phyloP scores from a whole-genome alignment of 1,140 invertebrate species.

The Calephelis virginiensis region DNA sequence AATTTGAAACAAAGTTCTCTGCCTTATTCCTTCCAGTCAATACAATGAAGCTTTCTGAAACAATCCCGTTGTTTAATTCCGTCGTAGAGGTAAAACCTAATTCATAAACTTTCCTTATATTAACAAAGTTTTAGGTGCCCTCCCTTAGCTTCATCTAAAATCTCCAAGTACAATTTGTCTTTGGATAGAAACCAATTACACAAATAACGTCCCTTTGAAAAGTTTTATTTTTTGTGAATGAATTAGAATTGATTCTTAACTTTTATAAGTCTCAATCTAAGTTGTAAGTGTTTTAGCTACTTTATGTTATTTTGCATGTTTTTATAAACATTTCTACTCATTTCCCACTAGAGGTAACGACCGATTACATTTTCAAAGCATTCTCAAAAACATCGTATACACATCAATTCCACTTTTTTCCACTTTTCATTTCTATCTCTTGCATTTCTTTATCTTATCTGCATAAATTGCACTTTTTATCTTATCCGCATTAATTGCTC shows the following conservation, averaged over 20 bases:
- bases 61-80: conserved; percentile 7
- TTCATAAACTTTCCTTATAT: conserved; percentile 6
- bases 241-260: conserved; percentile 4
- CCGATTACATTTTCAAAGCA: no score
- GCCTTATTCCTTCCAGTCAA: not conserved
- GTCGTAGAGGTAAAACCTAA: conserved; percentile 11
- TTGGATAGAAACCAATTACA: conserved; percentile 10
- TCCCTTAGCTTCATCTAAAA: conserved; percentile 5
- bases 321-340: no score
- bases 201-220: not conserved
- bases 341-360: no score
- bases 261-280: not conserved
- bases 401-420: no score
- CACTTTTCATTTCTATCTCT: no score
- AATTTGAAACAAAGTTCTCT: not conserved
- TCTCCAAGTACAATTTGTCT: conserved; percentile 14
- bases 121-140: conserved; percentile 6
- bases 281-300: not conserved
- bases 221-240: conserved; percentile 8
- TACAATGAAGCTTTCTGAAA: not conserved
- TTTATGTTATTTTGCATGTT: no score
- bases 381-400: no score
- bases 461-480: no score
- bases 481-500: no score
- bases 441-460: no score